phyloP scores from a whole-genome alignment of 2,888 invertebrate genomes.

The Pollenia griseotomentosa region DNA sequence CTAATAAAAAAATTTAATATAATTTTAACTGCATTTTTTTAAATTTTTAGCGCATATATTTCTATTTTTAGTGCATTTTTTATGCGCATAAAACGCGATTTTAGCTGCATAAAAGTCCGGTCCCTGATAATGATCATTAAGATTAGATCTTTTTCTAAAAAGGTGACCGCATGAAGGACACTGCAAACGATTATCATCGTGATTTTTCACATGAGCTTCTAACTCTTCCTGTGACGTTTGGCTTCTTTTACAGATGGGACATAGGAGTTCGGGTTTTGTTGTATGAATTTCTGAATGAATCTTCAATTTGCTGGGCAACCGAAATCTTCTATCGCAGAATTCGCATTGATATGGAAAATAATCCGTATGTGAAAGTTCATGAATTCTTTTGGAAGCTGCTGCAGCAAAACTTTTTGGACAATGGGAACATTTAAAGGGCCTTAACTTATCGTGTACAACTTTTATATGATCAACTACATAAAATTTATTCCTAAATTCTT shows the following conservation, averaged over 20 bases:
- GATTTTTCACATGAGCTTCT: constrained; percentile 59
- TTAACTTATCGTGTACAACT: constrained; percentile 66
- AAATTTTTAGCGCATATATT: no score
- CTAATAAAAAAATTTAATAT: no score
- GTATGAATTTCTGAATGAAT: constrained; percentile 69
- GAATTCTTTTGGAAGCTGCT: constrained; percentile 51
- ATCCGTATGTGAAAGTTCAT: constrained; percentile 68
- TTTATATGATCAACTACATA: constrained; percentile 65
- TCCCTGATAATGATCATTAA: no score
- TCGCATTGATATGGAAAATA: constrained; percentile 64
- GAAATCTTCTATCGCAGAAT: constrained; percentile 62
- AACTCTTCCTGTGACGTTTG: constrained; percentile 53
- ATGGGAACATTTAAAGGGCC: constrained; percentile 70
- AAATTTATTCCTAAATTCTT: constrained; percentile 61
- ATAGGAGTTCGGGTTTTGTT: constrained; percentile 62
- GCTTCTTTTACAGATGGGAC: constrained; percentile 68
- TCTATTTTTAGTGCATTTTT: no score
- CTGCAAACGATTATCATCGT: constrained; percentile 62
- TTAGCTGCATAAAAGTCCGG: no score
- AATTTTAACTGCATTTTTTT: no score
- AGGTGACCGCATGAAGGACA: constrained; percentile 66
- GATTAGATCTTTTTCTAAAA: constrained; percentile 61
- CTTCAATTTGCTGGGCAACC: constrained; percentile 57
- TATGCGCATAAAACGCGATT: no score
- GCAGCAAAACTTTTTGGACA: constrained; percentile 65